Base-by-base conservation (phyloP, 2,888 invertebrate genomes). In the Orthosia cruda region DNA sequence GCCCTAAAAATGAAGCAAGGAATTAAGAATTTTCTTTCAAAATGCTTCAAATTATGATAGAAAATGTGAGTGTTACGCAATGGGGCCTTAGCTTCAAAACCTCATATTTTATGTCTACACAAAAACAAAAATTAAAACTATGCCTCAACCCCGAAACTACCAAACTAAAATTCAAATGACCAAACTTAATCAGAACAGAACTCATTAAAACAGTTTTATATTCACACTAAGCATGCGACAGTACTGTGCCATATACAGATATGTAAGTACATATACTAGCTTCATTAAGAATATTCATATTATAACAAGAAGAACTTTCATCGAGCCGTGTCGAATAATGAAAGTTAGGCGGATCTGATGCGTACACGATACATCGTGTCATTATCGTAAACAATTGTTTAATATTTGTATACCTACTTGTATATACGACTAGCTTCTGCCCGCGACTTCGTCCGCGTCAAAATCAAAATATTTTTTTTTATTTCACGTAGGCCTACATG, bases 211-310 rank as follows among this genome's bases (percentile, higher is more conserved):
- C 58, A 62, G 52, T 81, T 74, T n/a, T 62, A 66, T 26, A 85
- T 71, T 58, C 77, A 63, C 57, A 71, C 20, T 76, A 47, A 81
- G 71, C 85, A 85, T 82, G 77, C 85, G 85, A 81, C 47, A 52
- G 77, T 82, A 82, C 55, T 71, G 23, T 74, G 76, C 79, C 57
- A 66, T 70, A 78, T 75, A 79, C 78, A 71, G 65, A 82, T 70
- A 73, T 40, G 71, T 85, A 85, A 61, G 81, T 68, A 71, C 26
- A 68, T 85, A 85, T 20, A 80, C 79, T 81, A 87, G 83, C 85
- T 88, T 83, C 88, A 90, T 91, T 93, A 91, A 92, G 89, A 92
- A 92, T 93, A 92, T 90, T 89, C 91, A 93, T 91, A 91, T 86
- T 83, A 88, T 89, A 90, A 89, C 81, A 87, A 87, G 78, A 79